Evolutionary conservation across 2,113 vertebrate species (phyloP).

Genomic region (Morone saxatilis): DNA sequence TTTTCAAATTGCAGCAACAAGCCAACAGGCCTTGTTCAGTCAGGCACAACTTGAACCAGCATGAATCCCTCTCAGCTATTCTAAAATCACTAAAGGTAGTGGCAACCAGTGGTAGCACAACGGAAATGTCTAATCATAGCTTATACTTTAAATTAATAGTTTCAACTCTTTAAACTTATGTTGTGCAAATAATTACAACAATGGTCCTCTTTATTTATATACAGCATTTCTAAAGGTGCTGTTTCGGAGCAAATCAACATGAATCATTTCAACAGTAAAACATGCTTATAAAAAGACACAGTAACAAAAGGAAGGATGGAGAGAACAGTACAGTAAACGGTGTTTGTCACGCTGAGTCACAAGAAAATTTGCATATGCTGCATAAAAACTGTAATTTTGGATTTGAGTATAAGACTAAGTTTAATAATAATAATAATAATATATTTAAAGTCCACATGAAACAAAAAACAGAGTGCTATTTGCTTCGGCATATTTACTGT

Average conservation of each 20-base stretch:
- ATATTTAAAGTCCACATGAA: too few relatives aligned
- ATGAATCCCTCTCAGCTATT: slow-evolving; percentile 48
- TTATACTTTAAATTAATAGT: slow-evolving; percentile 3
- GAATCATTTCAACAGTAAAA: neutral
- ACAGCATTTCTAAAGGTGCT: neutral
- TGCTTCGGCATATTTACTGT: too few relatives aligned
- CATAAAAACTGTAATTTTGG: too few relatives aligned
- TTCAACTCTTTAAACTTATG: slow-evolving; percentile 1
- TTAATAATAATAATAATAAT: too few relatives aligned
- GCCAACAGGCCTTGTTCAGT: slow-evolving; percentile 5
- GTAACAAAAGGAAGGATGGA: neutral
- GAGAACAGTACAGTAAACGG: neutral
- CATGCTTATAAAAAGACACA: neutral
- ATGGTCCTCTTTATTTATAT: neutral
- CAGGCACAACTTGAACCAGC: slow-evolving; percentile 39
- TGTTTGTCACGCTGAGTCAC: too few relatives aligned
- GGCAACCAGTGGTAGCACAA: slow-evolving; percentile 25
- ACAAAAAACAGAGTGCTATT: too few relatives aligned
- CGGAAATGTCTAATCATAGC: slow-evolving; percentile 18
- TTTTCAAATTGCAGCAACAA: slow-evolving; percentile 19
- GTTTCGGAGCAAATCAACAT: neutral
- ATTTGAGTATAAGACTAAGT: too few relatives aligned
- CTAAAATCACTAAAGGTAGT: slow-evolving; percentile 24
- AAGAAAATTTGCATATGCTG: too few relatives aligned
- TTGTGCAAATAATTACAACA: slow-evolving; percentile 3